phyloP scores from a whole-genome alignment of 1,140 invertebrate species.

The Charaxes varanes region DNA sequence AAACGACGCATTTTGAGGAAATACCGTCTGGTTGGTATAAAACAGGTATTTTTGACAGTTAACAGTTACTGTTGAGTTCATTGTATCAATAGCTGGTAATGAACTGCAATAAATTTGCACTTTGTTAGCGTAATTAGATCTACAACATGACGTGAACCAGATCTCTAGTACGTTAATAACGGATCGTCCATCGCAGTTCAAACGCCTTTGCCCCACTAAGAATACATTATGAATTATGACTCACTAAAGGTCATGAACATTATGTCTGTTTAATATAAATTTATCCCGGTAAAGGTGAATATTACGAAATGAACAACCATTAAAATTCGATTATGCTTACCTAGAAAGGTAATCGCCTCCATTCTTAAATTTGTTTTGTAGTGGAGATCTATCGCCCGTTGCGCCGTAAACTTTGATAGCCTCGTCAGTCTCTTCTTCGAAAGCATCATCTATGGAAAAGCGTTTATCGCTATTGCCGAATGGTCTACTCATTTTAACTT shows the following conservation, averaged over 20 bases:
- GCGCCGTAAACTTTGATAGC: conserved; percentile 79
- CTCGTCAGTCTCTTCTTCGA: conserved; percentile 87
- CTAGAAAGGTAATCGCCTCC: conserved; percentile 57
- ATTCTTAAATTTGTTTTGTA: conserved; percentile 70
- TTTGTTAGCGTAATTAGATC: conserved; percentile 22
- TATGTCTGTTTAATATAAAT: conserved; percentile 3
- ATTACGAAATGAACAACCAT: conserved; percentile 1
- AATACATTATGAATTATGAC: conserved; percentile 35
- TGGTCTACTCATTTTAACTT: conserved; percentile 62
- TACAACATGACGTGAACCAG: conserved; percentile 18
- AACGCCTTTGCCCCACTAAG: conserved; percentile 47
- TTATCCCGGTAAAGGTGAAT: neutral
- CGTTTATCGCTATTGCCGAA: conserved; percentile 74
- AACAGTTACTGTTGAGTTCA: neutral
- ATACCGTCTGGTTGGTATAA: too few relatives aligned
- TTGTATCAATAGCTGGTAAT: conserved; percentile 6
- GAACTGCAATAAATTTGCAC: conserved; percentile 13
- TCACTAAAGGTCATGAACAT: conserved; percentile 52
- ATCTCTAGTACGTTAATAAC: conserved; percentile 33
- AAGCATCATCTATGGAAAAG: conserved; percentile 88
- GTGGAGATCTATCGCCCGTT: conserved; percentile 76
- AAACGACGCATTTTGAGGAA: too few relatives aligned
- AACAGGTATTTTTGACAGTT: too few relatives aligned
- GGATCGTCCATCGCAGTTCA: conserved; percentile 32
- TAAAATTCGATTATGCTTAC: conserved; percentile 24